Percentiles rank a stretch among this genome's conserved stretches.
phyloP scores from a whole-genome alignment of 2,113 vertebrate species.

The Phalacrocorax carbo region DNA sequence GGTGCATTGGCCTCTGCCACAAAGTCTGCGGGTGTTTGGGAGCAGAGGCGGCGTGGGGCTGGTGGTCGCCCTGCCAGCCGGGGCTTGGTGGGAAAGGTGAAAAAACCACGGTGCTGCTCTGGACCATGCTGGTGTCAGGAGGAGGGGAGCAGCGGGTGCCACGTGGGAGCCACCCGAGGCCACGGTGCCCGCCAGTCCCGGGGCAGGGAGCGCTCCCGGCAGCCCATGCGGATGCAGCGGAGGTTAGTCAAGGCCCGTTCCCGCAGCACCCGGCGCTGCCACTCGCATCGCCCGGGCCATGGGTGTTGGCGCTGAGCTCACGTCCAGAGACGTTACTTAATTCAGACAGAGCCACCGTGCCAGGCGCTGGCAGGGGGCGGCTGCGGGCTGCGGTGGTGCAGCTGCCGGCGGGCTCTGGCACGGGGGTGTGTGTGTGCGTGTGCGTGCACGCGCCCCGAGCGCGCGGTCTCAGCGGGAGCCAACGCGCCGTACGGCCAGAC shows the following conservation, averaged over 20 bases:
- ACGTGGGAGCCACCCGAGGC: neutral
- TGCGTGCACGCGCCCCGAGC: neutral
- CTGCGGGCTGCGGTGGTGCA: neutral
- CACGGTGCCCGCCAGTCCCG: rapidly evolving
- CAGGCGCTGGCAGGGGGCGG: neutral
- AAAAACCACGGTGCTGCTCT: rapidly evolving
- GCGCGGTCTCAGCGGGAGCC: neutral
- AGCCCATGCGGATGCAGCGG: neutral
- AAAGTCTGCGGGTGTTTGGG: neutral
- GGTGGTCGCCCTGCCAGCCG: neutral
- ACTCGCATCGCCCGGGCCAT: neutral
- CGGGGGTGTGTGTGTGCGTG: neutral
- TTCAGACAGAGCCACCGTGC: neutral
- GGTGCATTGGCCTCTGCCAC: neutral
- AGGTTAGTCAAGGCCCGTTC: neutral
- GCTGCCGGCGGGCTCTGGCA: neutral
- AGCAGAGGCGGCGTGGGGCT: rapidly evolving
- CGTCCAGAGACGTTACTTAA: neutral
- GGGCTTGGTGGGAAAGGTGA: neutral
- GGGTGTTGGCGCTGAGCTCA: slow-evolving; percentile 16
- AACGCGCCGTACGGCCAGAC: rapidly evolving
- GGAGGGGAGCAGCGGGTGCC: neutral
- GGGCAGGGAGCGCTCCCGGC: neutral
- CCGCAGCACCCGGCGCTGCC: neutral
- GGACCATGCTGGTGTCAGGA: rapidly evolving